phyloP scores from a whole-genome alignment of 2,113 vertebrate species.

The Meleagris gallopavo region DNA sequence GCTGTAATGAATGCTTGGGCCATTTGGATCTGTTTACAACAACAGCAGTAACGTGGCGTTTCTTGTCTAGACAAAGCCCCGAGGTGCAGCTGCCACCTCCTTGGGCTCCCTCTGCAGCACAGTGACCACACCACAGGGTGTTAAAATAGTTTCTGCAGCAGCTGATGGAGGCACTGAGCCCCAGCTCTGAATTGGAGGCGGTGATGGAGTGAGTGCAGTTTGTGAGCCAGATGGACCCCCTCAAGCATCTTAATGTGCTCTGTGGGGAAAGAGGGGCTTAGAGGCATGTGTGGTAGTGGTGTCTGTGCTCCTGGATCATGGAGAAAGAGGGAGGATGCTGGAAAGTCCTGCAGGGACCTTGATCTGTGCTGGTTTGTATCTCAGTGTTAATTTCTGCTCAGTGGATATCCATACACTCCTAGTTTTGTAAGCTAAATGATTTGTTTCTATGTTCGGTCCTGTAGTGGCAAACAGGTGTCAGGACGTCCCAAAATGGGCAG shows the following conservation, averaged over 20 bases:
- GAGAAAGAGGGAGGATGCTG: background rate
- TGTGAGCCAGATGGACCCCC: background rate
- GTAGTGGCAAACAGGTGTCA: background rate
- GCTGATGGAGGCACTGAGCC: background rate
- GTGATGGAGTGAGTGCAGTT: rapidly evolving
- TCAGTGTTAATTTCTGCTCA: background rate
- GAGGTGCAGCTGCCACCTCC: background rate
- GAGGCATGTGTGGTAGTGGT: rapidly evolving
- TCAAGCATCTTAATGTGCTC: rapidly evolving
- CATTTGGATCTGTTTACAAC: background rate
- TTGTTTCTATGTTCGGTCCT: background rate
- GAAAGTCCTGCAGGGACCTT: background rate
- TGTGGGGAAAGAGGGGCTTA: too few species aligned
- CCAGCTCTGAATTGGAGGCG: background rate
- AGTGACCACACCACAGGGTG: background rate
- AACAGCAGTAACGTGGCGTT: background rate
- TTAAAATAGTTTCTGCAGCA: background rate
- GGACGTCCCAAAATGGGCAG: background rate
- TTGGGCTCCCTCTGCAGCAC: rapidly evolving
- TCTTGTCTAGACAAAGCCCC: background rate
- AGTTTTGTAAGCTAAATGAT: background rate
- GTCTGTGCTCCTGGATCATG: background rate
- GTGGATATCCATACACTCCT: too few species aligned
- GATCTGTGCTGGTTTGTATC: background rate
- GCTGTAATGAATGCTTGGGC: rapidly evolving